Conservation (phyloP, 2,113 vertebrate genomes). For the Trichomycterus rosablanca region DNA sequence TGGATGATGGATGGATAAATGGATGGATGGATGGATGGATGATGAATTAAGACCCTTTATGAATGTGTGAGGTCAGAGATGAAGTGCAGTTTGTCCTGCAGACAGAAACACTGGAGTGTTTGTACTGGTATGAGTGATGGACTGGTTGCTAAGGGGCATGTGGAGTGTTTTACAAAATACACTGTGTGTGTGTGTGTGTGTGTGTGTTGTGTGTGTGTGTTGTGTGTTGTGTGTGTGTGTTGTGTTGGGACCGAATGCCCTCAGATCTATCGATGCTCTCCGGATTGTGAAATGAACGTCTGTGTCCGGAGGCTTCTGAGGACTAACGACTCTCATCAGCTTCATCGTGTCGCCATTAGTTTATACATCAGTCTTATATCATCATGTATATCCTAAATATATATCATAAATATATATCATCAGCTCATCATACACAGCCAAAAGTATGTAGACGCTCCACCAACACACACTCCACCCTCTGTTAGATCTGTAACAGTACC, state of each 20-base stretch:
- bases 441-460: no score
- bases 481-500: no score
- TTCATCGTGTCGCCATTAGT: slow-evolving; percentile 48
- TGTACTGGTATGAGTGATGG: slow-evolving; percentile 35
- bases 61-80: slow-evolving; percentile 26
- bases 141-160: slow-evolving; percentile 31
- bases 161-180: slow-evolving; percentile 26
- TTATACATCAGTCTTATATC: slow-evolving; percentile 55
- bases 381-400: no score
- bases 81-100: slow-evolving; percentile 17
- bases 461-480: no score
- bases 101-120: slow-evolving; percentile 20
- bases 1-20: no score
- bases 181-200: slow-evolving; percentile 17
- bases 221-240: slow-evolving; percentile 17
- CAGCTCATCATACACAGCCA: no score
- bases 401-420: no score
- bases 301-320: slow-evolving; percentile 55
- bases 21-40: no score
- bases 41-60: no score
- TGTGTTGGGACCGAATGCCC: slow-evolving; percentile 44
- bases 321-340: slow-evolving; percentile 49
- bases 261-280: slow-evolving; percentile 55
- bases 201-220: no score
- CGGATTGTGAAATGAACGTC: slow-evolving; percentile 70